Evolutionary conservation across 2,113 vertebrate genomes (phyloP).

Genomic region (Reinhardtius hippoglossoides): DNA sequence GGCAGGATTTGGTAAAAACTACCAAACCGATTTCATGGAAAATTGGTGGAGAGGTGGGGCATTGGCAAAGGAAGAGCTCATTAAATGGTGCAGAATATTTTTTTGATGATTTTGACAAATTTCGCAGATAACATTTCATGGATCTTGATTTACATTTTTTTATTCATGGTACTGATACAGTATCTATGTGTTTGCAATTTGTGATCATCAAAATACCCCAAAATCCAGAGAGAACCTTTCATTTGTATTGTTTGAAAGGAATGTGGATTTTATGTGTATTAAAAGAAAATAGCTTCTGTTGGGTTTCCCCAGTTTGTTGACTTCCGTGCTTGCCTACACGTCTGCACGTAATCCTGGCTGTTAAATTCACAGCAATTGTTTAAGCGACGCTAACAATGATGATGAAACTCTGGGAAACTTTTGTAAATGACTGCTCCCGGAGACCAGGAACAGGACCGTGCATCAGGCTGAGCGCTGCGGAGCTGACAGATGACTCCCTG

Average conservation of each 20-base stretch:
- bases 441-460: slow-evolving; percentile 33
- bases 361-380: slow-evolving; percentile 45
- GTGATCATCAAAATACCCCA: too few species aligned
- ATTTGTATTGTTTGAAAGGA: background rate
- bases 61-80: too few species aligned
- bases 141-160: too few species aligned
- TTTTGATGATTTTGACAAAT: too few species aligned
- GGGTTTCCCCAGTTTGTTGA: slow-evolving; percentile 27
- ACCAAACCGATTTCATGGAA: too few species aligned
- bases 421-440: slow-evolving; percentile 23
- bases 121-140: too few species aligned
- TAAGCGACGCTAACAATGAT: slow-evolving; percentile 50
- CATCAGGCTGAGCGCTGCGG: slow-evolving; percentile 33
- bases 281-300: slow-evolving; percentile 12
- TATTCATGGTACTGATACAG: too few species aligned
- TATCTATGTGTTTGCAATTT: too few species aligned
- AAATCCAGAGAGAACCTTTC: too few species aligned
- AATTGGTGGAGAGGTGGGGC: too few species aligned
- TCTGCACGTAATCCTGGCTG: slow-evolving; percentile 19
- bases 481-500: slow-evolving; percentile 48
- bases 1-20: too few species aligned
- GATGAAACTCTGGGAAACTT: slow-evolving; percentile 71
- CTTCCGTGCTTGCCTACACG: slow-evolving; percentile 31
- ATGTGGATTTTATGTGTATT: slow-evolving; percentile 2
- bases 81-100: too few species aligned